These are phyloP conservation scores for Brachionus rotundiformis DNA, from an alignment of 1,140 invertebrate genomes.

Conservation along the genomic window DNA sequence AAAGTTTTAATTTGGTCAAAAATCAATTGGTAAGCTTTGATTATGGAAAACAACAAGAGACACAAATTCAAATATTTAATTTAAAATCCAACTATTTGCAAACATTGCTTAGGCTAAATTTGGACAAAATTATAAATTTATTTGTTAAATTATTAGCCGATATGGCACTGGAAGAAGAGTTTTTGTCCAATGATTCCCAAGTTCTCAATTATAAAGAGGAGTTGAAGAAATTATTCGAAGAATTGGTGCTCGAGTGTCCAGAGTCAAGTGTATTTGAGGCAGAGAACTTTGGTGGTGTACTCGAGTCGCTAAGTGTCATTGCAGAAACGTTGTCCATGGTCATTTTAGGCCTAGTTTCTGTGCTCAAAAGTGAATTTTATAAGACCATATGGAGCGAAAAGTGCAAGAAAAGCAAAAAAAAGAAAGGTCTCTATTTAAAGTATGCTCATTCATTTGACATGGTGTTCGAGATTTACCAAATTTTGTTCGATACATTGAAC, in stretches of 20 bases:
- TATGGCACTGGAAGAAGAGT: neutral
- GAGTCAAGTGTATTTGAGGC: neutral
- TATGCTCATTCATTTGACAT: constrained; percentile 6
- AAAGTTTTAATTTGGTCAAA: neutral
- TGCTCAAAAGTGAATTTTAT: neutral
- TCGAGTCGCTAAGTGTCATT: neutral
- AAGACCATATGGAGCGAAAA: constrained; percentile 13
- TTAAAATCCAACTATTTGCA: constrained; percentile 1
- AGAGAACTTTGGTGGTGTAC: neutral
- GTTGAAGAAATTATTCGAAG: neutral
- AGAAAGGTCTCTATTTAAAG: constrained; percentile 32
- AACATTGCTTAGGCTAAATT: neutral
- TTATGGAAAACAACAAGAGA: neutral
- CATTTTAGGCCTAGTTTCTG: neutral
- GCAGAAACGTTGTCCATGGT: neutral
- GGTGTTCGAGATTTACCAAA: constrained; percentile 2
- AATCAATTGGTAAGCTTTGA: neutral
- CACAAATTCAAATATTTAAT: constrained; percentile 8
- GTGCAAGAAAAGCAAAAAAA: constrained; percentile 35
- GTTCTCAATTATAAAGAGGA: neutral
- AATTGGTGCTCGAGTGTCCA: neutral
- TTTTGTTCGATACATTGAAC: neutral
- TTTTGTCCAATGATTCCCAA: neutral
- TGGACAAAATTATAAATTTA: neutral
- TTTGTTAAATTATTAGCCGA: neutral